Percentiles rank a stretch among this genome's conserved stretches.
Evolutionary conservation across 35 echinoderm and acorn worm species (phyloP).

Genomic region (Amphiura filiformis): DNA sequence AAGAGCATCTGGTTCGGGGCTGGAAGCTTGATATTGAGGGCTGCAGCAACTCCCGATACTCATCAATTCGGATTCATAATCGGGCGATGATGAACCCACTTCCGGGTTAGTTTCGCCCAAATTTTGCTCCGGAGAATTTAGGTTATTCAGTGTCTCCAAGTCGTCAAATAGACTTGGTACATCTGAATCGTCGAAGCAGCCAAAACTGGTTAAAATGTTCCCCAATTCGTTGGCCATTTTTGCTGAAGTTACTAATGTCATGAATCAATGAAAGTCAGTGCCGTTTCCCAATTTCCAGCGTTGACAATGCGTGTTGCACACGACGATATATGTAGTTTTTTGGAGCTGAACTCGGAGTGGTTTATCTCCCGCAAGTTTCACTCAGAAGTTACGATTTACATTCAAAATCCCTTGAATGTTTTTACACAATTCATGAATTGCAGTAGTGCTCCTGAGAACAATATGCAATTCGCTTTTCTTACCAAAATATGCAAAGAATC

Average conservation of each 20-base stretch:
- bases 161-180: background rate
- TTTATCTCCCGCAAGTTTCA: too few relatives aligned
- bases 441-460: too few relatives aligned
- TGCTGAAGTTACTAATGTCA: background rate
- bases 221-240: background rate
- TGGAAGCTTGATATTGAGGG: background rate
- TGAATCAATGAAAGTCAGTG: too few relatives aligned
- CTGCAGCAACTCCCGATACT: background rate
- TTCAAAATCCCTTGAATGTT: too few relatives aligned
- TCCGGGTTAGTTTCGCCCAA: background rate
- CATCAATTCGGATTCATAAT: background rate
- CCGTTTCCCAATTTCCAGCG: too few relatives aligned
- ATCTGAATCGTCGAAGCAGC: background rate
- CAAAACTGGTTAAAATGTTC: background rate
- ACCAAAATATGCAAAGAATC: too few relatives aligned
- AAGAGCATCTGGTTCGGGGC: background rate
- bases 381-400: too few relatives aligned
- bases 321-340: too few relatives aligned
- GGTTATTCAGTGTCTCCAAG: background rate
- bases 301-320: too few relatives aligned
- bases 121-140: background rate
- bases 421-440: too few relatives aligned
- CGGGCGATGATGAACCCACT: background rate
- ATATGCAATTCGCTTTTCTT: too few relatives aligned
- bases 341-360: background rate